Evolutionary conservation across 2,113 vertebrate genomes (phyloP).

Genomic region (Macquaria australasica): DNA sequence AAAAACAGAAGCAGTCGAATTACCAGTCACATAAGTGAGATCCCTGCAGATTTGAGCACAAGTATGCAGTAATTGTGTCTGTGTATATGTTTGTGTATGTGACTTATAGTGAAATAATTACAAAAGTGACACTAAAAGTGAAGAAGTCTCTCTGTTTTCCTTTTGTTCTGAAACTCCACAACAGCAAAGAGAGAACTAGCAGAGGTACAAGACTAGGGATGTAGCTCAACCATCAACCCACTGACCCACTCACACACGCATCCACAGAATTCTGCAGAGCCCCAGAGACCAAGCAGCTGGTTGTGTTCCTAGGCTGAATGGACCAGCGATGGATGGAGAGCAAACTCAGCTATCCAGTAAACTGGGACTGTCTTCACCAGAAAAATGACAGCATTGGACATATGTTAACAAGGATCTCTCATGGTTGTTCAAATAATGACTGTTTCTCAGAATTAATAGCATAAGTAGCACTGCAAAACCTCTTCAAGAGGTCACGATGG

Average conservation of each 20-base stretch:
- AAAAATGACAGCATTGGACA: too few relatives aligned
- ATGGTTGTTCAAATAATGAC: not conserved
- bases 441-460: too few relatives aligned
- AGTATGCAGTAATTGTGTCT: not conserved
- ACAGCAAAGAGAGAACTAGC: not conserved
- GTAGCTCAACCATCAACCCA: slow-evolving; percentile 14
- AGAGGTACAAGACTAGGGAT: not conserved
- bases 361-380: not conserved
- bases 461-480: not conserved
- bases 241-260: slow-evolving; percentile 24
- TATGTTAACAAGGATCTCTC: not conserved
- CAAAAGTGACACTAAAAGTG: not conserved
- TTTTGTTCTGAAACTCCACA: not conserved
- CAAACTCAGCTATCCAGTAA: not conserved
- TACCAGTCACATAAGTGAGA: not conserved
- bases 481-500: not conserved
- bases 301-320: not conserved
- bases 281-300: slow-evolving; percentile 32
- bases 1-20: slow-evolving; percentile 2
- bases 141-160: not conserved
- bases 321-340: not conserved
- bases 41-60: slow-evolving; percentile 14
- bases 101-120: not conserved
- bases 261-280: slow-evolving; percentile 10
- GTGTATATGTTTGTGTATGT: not conserved